A percentile compares a stretch with the other conserved stretches of the same genome.
Evolutionary conservation across 2,888 invertebrate genomes (phyloP).

Genomic region (Pachydiplax longipennis): DNA sequence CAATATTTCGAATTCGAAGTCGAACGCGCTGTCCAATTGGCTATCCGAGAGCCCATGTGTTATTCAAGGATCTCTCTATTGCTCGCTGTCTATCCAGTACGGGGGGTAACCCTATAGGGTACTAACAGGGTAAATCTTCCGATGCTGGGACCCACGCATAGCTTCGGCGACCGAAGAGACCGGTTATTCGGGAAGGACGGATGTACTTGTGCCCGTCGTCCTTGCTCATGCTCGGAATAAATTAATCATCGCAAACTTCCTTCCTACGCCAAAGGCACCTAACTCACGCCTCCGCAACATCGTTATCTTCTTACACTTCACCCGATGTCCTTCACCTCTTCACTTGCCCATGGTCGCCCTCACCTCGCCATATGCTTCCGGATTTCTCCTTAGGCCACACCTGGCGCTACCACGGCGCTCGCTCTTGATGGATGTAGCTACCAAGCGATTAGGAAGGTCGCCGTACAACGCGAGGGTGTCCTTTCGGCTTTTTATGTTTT

Average conservation of each 20-base stretch:
- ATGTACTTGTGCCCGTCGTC: neutral
- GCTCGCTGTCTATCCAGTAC: too few relatives aligned
- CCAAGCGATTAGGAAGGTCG: neutral
- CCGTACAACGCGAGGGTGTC: neutral
- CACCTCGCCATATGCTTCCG: neutral
- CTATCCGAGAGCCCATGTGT: too few relatives aligned
- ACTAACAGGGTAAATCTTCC: too few relatives aligned
- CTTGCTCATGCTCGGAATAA: neutral
- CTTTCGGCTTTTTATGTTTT: neutral
- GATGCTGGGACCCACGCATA: neutral
- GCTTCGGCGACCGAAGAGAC: neutral
- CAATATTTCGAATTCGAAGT: too few relatives aligned
- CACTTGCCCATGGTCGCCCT: neutral
- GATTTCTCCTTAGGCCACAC: neutral
- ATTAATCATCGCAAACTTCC: neutral
- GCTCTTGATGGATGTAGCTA: neutral
- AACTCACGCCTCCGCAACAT: neutral
- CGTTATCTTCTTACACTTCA: neutral
- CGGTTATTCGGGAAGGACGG: neutral
- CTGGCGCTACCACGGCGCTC: neutral
- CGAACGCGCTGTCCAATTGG: too few relatives aligned
- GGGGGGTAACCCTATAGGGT: too few relatives aligned
- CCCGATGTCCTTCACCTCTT: neutral
- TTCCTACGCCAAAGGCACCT: neutral
- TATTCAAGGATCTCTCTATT: too few relatives aligned